Evolutionary conservation across 2,888 invertebrate species (phyloP), one percentile per base, ranked within the genome.

Genomic region (Himalopsyche tibetana): DNA sequence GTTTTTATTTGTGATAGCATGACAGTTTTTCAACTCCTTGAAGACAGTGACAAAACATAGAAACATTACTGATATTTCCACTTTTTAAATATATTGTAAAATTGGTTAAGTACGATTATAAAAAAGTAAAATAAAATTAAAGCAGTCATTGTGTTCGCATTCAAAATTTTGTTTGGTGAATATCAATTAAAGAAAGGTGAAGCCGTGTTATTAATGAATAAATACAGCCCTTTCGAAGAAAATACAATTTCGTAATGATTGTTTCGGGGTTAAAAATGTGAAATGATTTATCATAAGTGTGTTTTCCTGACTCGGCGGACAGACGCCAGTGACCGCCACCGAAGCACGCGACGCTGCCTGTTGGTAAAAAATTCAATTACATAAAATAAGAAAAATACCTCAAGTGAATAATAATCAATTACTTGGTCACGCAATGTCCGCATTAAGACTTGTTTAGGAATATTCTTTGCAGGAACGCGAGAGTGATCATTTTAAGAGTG

Each of bases 311-410:
- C 80, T 80, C 28, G n/a, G 55, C 19, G 51, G 82, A 82, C 55
- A 82, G 82, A 82, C 55, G 55, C 51, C 51, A 55, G 82, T 40
- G 45, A 69, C 69, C 69, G 83, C 69, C 15, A n/a, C 69, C n/a
- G n/a, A n/a, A n/a, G 40, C 83, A 83, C 83, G 83, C 83, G 11
- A 83, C 45, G 40, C 83, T 40, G 38, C 63, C 45, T 40, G 63
- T 63, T 69, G 80, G 36, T 63, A 79, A 84, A 84, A 86, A 84
- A 84, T 86, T 82, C 84, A 86, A 86, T 86, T 84, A 86, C 80
- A 82, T 82, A 80, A 81, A 84, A 82, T 85, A 55, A 80, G 80
- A 84, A 86, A 84, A 86, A 82, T 80, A 69, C 45, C 81, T 74
- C 17, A 40, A 85, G 55, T 80, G 55, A 82, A 83, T 85, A 85